Conservation (phyloP, 2,888 invertebrate genomes). For the Teinopalpus imperialis region DNA sequence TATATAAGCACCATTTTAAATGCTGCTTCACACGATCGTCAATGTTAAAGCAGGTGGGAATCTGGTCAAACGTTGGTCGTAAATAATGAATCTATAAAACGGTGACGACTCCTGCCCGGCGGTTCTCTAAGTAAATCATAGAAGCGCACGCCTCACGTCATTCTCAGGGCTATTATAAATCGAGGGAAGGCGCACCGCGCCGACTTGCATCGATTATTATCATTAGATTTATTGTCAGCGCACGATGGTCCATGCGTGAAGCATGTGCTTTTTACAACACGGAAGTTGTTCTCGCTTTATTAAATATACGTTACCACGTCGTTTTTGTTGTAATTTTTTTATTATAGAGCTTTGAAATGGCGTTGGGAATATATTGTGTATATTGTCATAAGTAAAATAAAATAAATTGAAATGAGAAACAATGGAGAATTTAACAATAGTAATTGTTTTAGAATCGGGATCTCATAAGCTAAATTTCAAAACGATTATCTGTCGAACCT, state of each 20-base stretch:
- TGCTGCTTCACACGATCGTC: no score
- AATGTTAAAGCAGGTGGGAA: slow-evolving; percentile 23
- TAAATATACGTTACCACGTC: slow-evolving; percentile 11
- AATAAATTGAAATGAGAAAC: neutral
- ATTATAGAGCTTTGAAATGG: slow-evolving; percentile 15
- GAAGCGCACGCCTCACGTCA: slow-evolving; percentile 55
- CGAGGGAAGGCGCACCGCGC: slow-evolving; percentile 41
- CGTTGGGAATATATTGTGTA: no score
- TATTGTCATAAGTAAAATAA: no score
- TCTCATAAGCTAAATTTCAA: slow-evolving; percentile 18
- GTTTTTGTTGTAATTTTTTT: neutral
- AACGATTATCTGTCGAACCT: slow-evolving; percentile 27
- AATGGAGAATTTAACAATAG: neutral
- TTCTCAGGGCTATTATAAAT: slow-evolving; percentile 68
- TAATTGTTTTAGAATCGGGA: neutral
- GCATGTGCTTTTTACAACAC: slow-evolving; percentile 19
- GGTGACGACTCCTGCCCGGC: slow-evolving; percentile 19
- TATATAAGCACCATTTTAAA: no score
- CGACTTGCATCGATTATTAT: slow-evolving; percentile 62
- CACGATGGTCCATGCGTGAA: slow-evolving; percentile 30
- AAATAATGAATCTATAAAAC: neutral
- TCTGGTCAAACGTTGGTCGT: neutral
- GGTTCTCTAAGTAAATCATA: slow-evolving; percentile 48
- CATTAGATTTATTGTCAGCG: slow-evolving; percentile 62
- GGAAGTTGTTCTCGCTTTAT: slow-evolving; percentile 20